Evolutionary conservation across 2,113 vertebrate species (phyloP).

Genomic region (Misgurnus mizolepis): DNA sequence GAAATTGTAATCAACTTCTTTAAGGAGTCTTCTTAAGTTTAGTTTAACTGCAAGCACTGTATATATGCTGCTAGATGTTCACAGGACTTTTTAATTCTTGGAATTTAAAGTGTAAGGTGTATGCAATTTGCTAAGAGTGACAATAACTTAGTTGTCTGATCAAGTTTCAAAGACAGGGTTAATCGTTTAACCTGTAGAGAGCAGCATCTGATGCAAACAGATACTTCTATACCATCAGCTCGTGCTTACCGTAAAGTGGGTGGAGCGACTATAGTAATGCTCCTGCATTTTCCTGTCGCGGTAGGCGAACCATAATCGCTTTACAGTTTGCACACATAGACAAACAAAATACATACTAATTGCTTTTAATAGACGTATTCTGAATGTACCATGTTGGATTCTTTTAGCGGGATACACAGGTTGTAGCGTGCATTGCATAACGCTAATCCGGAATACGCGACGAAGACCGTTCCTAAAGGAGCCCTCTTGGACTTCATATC

Average conservation of each 20-base stretch:
- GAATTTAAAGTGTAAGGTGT: not conserved
- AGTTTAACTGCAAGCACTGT: not conserved
- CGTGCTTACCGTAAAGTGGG: slow-evolving; percentile 64
- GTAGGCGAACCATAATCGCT: slow-evolving; percentile 45
- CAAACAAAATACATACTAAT: slow-evolving; percentile 7
- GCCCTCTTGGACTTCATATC: not conserved
- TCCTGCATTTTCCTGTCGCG: slow-evolving; percentile 51
- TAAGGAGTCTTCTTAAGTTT: too few species aligned
- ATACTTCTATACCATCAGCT: slow-evolving; percentile 44
- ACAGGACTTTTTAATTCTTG: not conserved
- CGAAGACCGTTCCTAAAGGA: not conserved
- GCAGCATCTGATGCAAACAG: slow-evolving; percentile 41
- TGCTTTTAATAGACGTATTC: not conserved
- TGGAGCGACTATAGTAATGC: slow-evolving; percentile 58
- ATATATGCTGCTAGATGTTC: not conserved
- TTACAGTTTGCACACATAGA: slow-evolving; percentile 41
- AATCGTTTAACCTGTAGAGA: slow-evolving; percentile 39
- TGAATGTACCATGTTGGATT: not conserved
- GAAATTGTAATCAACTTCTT: too few species aligned
- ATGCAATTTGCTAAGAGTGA: not conserved
- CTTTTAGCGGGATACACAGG: not conserved
- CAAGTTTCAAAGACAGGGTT: not conserved
- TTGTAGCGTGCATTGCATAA: not conserved
- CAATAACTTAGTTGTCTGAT: not conserved
- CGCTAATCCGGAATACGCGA: not conserved